Conservation (phyloP, 23 tunicate species). For the Diplosoma virens region DNA sequence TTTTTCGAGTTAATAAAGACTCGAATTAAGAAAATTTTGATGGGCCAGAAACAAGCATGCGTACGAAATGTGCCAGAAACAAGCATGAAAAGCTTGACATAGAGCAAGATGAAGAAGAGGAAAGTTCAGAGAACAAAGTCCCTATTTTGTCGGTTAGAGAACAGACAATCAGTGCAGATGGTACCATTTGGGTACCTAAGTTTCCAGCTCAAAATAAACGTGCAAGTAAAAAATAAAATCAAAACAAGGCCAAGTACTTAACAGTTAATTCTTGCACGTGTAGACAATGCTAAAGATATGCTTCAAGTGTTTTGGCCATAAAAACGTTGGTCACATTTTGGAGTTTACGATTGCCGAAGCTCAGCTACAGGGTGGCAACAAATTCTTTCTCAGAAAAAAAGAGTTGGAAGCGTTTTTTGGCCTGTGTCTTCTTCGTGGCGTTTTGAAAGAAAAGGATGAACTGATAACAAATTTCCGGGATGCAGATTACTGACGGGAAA, state of each 20-base stretch:
- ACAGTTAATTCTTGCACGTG: constrained; percentile 7
- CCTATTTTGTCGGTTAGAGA: constrained; percentile 5
- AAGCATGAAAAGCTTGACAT: background rate
- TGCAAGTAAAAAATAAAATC: constrained; percentile 6
- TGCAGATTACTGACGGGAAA: background rate
- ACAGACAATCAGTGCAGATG: constrained; percentile 6
- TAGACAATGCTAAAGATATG: constrained; percentile 11
- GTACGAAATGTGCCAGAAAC: no score
- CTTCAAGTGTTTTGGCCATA: background rate
- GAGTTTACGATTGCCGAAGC: constrained; percentile 13
- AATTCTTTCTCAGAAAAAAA: constrained; percentile 6
- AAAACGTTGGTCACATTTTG: background rate
- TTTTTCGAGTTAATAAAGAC: background rate
- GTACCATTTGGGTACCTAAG: constrained; percentile 10
- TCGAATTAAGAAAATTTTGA: background rate
- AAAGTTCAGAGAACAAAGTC: background rate
- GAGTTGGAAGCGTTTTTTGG: constrained; percentile 19
- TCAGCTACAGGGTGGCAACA: background rate
- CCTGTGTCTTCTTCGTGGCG: constrained; percentile 4
- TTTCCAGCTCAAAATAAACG: background rate
- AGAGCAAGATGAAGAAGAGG: constrained; percentile 1
- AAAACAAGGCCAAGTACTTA: constrained; percentile 6
- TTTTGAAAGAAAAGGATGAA: constrained; percentile 10
- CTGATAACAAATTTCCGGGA: background rate
- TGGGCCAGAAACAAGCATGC: background rate